Evolutionary conservation across 2,797 vertebrate genomes (phyloP), one percentile per base, ranked within the genome.

Genomic region (Aulostomus chinensis): DNA sequence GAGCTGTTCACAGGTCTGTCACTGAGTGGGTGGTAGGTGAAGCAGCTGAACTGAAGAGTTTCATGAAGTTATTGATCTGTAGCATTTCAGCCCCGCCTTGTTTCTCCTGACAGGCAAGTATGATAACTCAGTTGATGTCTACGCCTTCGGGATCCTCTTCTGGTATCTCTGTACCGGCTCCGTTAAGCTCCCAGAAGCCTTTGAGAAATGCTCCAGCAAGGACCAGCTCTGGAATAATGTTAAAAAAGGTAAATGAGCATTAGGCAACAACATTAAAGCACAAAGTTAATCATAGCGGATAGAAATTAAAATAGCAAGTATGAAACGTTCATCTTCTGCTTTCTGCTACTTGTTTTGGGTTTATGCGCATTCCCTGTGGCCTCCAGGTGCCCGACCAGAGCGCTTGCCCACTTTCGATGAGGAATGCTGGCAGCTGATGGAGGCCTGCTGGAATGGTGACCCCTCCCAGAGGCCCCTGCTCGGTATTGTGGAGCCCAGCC

Each of bases 391-490:
- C 3, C 90, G 97, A 1, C 97, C 97, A 0, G 97, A 99, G 72
- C 92, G 95, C 1, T 75, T 98, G 4, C 26, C 92, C 0, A 62
- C 70, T 59, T 98, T 99, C 6, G 97, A 99, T 3, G 95, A 95
- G 72, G 97, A 99, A 10, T 98, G 96, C 84, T 99, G 97, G 97
- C 96, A 98, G 90, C 80, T 99, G 81, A 99, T 99, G 97, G 96
- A 99, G 82, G 95, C 95, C 4, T 98, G 95, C 54, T 99, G 97
- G 97, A 96, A 91, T 1, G 95, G 96, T 0, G 96, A 99, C 66
- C 88, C 96, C 2, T 94, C 91, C 4, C 94, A 92, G 81, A 92
- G 97, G 31, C 97, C 97, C 1, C 89, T 99, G 31, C 74, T 99
- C 29, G 96, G 97, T 1, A 98, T 99, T 0, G 97, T 99, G 35